Conservation (phyloP, 2,797 vertebrate species). For the Falco concolor region DNA sequence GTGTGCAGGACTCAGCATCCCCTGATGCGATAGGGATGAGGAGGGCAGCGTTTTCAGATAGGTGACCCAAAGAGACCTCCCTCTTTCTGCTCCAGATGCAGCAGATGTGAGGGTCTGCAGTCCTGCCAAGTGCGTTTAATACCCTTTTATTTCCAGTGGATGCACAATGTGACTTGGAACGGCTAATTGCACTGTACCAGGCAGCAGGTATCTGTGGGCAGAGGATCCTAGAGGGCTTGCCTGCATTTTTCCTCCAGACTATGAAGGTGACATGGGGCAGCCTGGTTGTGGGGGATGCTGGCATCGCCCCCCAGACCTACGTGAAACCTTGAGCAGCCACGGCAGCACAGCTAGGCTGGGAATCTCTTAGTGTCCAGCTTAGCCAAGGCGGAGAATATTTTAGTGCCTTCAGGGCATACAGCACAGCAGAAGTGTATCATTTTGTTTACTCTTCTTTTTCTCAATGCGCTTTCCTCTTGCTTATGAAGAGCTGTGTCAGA, state of each 20-base stretch:
- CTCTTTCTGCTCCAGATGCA: background rate
- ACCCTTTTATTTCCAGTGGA: background rate
- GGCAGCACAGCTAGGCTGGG: background rate
- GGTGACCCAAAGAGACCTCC: accelerated
- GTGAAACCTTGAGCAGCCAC: background rate
- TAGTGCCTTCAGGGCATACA: background rate
- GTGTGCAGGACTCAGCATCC: background rate
- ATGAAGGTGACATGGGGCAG: background rate
- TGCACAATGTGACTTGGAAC: accelerated
- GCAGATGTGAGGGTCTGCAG: background rate
- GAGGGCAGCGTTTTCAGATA: background rate
- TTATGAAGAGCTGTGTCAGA: constrained; percentile 15
- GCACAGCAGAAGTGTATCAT: background rate
- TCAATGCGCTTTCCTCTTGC: background rate
- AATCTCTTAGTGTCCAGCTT: background rate
- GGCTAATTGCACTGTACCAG: accelerated
- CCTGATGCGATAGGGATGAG: accelerated
- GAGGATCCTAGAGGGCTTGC: background rate
- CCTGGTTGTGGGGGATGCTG: background rate
- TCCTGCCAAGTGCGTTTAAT: background rate
- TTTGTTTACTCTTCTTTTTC: background rate
- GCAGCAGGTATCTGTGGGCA: background rate
- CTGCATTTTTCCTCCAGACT: background rate
- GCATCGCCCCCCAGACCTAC: background rate
- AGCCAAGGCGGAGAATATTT: background rate